Percentiles rank a stretch among this genome's conserved stretches.
Conservation (phyloP, 2,113 vertebrate species). For the Zeus faber region DNA sequence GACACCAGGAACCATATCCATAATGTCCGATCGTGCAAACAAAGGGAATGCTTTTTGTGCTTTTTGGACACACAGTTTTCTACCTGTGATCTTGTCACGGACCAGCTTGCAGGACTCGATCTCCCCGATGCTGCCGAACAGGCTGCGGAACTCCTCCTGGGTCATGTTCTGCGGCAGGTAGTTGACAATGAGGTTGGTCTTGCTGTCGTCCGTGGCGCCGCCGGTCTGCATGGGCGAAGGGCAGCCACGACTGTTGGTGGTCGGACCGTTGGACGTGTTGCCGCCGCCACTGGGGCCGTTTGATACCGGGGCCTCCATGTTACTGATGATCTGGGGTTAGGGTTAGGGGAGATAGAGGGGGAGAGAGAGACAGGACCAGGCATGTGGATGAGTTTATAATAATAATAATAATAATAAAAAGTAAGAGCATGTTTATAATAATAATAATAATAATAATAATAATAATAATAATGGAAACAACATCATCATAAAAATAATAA, state of each 20-base stretch:
- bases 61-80: too few relatives aligned
- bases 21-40: too few relatives aligned
- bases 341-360: background rate
- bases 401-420: background rate
- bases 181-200: constrained; percentile 99
- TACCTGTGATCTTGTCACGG: constrained; percentile 99
- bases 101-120: constrained; percentile 99
- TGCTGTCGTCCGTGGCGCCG: constrained; percentile 96
- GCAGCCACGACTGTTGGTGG: constrained; percentile 97
- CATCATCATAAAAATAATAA: too few relatives aligned
- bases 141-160: constrained; percentile 99
- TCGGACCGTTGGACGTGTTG: constrained; percentile 95
- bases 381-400: too few relatives aligned
- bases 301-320: constrained; percentile 99
- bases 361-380: background rate
- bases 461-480: too few relatives aligned
- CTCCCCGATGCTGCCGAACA: constrained; percentile 99
- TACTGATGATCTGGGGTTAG: constrained; percentile 95
- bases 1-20: too few relatives aligned
- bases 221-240: constrained; percentile 99
- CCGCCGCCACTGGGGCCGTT: constrained; percentile 91
- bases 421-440: too few relatives aligned
- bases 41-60: too few relatives aligned
- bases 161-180: constrained; percentile 99
- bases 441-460: too few relatives aligned